Conservation (phyloP, 2,797 vertebrate genomes). For the Sebastes diaconus region DNA sequence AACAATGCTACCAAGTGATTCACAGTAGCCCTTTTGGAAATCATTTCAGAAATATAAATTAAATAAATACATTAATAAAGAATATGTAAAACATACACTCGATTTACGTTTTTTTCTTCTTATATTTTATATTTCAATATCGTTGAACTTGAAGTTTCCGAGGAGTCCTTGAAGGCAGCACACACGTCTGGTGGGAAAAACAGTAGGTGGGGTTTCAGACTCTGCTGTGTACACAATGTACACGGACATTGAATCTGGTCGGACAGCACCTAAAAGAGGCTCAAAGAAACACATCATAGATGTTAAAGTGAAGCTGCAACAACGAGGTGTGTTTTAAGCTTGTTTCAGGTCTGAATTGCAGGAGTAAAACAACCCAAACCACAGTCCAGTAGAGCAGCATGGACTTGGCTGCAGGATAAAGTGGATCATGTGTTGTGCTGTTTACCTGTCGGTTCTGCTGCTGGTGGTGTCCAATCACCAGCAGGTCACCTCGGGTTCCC, state of each 20-base stretch:
- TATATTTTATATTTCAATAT: not conserved
- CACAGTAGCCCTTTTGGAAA: not conserved
- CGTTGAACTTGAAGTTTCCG: not conserved
- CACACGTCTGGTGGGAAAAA: not conserved
- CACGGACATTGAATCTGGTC: not conserved
- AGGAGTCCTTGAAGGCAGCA: slow-evolving; percentile 46
- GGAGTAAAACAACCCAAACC: not conserved
- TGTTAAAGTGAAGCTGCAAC: not conserved
- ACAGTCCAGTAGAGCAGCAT: slow-evolving; percentile 34
- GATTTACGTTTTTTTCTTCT: not conserved
- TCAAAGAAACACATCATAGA: not conserved
- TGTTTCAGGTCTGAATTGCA: not conserved
- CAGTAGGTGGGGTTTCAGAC: slow-evolving; percentile 45
- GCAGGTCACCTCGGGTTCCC: not conserved
- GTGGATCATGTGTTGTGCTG: slow-evolving; percentile 23
- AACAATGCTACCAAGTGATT: not conserved
- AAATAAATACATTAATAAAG: not conserved
- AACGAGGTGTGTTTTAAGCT: not conserved
- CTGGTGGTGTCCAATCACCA: slow-evolving; percentile 11
- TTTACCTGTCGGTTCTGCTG: slow-evolving; percentile 32
- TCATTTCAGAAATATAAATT: no score
- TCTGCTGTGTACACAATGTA: slow-evolving; percentile 9
- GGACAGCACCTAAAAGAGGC: rapidly evolving
- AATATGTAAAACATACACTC: not conserved
- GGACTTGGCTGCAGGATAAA: slow-evolving; percentile 55